These are phyloP conservation scores for Melipona beecheii DNA, from an alignment of 2,888 invertebrate species.

Conservation along the genomic window DNA sequence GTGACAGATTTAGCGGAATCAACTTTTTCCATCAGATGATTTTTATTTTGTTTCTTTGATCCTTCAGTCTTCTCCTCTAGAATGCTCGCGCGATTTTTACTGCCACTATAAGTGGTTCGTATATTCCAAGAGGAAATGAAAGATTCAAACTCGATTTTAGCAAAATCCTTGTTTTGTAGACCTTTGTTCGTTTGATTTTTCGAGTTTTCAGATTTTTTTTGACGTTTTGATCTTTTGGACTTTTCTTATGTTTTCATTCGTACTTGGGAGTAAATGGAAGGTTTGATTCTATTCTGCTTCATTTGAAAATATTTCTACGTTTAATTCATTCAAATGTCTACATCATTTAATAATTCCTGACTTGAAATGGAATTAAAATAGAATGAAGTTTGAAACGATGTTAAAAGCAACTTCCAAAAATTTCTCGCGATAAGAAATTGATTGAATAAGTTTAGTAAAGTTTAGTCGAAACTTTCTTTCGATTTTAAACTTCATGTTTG, in stretches of 20 bases:
- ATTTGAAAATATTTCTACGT: neutral
- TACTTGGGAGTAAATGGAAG: neutral
- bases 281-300: neutral
- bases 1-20: neutral
- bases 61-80: neutral
- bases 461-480: too few species aligned
- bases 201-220: too few species aligned
- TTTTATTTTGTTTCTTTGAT: neutral
- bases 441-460: too few species aligned
- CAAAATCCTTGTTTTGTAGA: neutral
- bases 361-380: too few species aligned
- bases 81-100: neutral
- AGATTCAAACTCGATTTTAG: neutral
- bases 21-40: neutral
- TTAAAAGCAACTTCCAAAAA: too few species aligned
- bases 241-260: neutral
- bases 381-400: too few species aligned
- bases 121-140: neutral
- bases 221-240: too few species aligned
- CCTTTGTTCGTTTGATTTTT: neutral
- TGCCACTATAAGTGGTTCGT: neutral
- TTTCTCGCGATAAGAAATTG: too few species aligned
- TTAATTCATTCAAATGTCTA: neutral
- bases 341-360: neutral
- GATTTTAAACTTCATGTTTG: too few species aligned